Percentiles rank a stretch among this genome's conserved stretches.
These are phyloP conservation scores for Fissipunctia ypsillon DNA, from an alignment of 2,888 invertebrate genomes.

Conservation along the genomic window DNA sequence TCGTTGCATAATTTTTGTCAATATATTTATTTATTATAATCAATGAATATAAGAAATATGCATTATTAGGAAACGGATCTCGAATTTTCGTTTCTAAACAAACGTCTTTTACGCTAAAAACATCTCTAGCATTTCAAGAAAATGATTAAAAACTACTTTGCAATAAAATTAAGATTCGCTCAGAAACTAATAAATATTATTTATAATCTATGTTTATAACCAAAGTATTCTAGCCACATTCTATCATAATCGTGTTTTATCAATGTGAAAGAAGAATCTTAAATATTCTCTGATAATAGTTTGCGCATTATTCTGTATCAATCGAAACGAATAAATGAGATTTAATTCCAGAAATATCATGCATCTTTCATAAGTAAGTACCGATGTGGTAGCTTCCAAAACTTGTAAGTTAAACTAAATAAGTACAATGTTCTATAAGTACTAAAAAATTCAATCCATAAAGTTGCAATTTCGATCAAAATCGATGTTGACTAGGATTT, in stretches of 20 bases:
- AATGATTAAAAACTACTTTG: not conserved
- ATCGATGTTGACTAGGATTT: slow-evolving; percentile 58
- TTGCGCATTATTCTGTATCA: not conserved
- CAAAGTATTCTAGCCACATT: slow-evolving; percentile 3
- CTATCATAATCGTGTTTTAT: not conserved
- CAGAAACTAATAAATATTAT: not conserved
- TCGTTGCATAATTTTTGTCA: slow-evolving; percentile 31
- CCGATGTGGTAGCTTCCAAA: slow-evolving; percentile 13
- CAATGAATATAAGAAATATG: slow-evolving; percentile 6
- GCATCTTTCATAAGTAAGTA: slow-evolving; percentile 17
- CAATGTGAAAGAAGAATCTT: slow-evolving; percentile 1
- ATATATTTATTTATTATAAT: not conserved
- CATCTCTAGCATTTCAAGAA: not conserved
- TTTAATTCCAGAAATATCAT: slow-evolving; percentile 30
- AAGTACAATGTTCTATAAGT: slow-evolving; percentile 23
- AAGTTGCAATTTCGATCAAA: slow-evolving; percentile 44
- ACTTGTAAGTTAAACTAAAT: slow-evolving; percentile 27
- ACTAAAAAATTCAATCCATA: slow-evolving; percentile 38
- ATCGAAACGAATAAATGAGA: slow-evolving; percentile 5
- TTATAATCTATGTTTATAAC: slow-evolving; percentile 6
- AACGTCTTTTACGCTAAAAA: slow-evolving; percentile 11
- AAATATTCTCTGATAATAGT: not conserved
- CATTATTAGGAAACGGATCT: slow-evolving; percentile 13
- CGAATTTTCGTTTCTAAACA: slow-evolving; percentile 5
- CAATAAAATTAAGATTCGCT: slow-evolving; percentile 3